These are phyloP conservation scores for Lasioglossum morio DNA, from an alignment of 2,888 invertebrate genomes.

Conservation along the genomic window DNA sequence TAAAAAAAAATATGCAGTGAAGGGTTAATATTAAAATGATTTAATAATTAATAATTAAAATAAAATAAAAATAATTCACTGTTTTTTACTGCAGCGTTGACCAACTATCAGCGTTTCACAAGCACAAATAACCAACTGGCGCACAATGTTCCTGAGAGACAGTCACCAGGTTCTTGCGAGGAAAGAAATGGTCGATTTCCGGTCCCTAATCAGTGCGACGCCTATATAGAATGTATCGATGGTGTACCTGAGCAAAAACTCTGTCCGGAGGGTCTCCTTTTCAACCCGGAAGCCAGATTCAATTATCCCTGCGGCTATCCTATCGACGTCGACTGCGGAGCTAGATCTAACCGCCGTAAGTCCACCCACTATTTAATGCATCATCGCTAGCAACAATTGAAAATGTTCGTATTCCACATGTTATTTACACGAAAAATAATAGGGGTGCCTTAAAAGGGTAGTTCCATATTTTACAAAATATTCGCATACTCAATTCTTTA, in stretches of 20 bases:
- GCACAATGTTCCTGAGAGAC: constrained; percentile 29
- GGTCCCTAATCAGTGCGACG: constrained; percentile 90
- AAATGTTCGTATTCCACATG: background rate
- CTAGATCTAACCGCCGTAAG: constrained; percentile 86
- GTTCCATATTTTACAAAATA: background rate
- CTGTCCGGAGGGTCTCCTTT: constrained; percentile 93
- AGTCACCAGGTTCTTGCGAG: constrained; percentile 85
- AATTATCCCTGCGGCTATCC: constrained; percentile 94
- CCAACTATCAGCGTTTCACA: constrained; percentile 53
- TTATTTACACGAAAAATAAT: background rate
- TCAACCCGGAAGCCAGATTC: constrained; percentile 89
- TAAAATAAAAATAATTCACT: background rate
- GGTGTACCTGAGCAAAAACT: constrained; percentile 91
- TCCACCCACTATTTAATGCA: constrained; percentile 12
- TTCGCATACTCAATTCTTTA: too few relatives aligned
- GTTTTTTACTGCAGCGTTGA: constrained; percentile 59
- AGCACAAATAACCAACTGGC: constrained; percentile 44
- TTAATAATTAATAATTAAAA: too few relatives aligned
- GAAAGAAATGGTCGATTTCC: constrained; percentile 90
- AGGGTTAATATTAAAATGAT: background rate
- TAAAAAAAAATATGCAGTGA: too few relatives aligned
- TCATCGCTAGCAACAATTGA: background rate
- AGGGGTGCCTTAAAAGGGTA: background rate
- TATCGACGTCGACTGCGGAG: constrained; percentile 91
- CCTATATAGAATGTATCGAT: constrained; percentile 90